Conservation (phyloP, 1,140 invertebrate genomes). For the Trissolcus basalis region DNA sequence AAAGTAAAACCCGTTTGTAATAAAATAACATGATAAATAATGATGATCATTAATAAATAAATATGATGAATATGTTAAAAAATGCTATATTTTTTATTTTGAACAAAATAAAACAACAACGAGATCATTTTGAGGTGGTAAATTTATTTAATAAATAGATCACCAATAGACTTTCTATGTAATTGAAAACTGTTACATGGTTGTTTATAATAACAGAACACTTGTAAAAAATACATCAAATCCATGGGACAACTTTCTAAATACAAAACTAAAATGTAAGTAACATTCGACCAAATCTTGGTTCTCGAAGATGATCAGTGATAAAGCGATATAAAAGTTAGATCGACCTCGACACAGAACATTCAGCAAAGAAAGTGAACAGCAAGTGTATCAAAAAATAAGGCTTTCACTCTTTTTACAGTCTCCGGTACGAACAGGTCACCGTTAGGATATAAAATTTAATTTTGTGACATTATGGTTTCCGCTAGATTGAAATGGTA, state of each 20-base stretch:
- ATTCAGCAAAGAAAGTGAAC: no score
- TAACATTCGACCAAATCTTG: neutral
- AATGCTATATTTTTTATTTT: no score
- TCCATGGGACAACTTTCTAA: constrained; percentile 9
- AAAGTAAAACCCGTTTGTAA: no score
- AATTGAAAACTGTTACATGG: constrained; percentile 58
- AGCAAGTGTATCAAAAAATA: no score
- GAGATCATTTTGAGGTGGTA: constrained; percentile 23
- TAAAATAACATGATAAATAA: no score
- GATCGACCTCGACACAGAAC: no score
- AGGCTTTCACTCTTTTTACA: no score
- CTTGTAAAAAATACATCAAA: constrained; percentile 6
- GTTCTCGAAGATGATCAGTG: neutral
- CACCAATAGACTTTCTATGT: constrained; percentile 47
- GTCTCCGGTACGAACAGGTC: neutral
- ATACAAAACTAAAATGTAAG: constrained; percentile 10
- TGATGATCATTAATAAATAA: no score
- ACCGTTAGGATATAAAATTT: constrained; percentile 4
- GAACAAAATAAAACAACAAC: no score
- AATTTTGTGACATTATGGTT: constrained; percentile 4
- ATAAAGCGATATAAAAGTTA: no score
- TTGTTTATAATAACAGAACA: constrained; percentile 27
- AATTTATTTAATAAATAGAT: constrained; percentile 65
- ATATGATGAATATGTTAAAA: no score
- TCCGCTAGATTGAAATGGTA: no score